phyloP scores from a whole-genome alignment of 2,888 invertebrate genomes.

The Penaeus monodon region DNA sequence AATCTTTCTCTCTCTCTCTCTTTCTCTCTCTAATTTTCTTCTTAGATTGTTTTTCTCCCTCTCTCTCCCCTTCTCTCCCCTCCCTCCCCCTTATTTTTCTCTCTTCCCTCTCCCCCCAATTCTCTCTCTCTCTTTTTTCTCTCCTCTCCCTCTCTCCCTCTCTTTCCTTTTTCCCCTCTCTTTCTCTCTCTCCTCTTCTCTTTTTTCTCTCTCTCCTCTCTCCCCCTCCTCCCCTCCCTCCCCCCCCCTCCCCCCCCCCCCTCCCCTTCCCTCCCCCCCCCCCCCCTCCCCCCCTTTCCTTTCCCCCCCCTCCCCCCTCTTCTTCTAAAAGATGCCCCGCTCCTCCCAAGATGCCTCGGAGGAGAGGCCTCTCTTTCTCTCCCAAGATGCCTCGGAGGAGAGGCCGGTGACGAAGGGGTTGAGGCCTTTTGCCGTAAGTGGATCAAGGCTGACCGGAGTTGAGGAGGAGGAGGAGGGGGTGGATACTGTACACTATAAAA shows the following conservation, averaged over 20 bases:
- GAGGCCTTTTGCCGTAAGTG: no score
- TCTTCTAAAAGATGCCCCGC: no score
- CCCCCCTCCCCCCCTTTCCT: neutral
- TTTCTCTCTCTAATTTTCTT: neutral
- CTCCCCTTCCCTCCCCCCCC: neutral
- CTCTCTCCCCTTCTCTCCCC: no score
- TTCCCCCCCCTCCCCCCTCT: neutral
- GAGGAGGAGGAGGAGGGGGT: no score
- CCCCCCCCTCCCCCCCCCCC: neutral
- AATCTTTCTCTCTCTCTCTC: neutral
- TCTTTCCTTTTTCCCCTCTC: neutral
- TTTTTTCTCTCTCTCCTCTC: fast-evolving
- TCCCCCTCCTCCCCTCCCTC: neutral
- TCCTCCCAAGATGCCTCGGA: no score
- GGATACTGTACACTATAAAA: no score
- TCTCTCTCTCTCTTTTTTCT: no score
- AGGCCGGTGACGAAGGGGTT: no score
- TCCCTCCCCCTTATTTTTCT: no score
- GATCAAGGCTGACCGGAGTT: no score
- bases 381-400: no score
- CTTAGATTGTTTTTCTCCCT: neutral
- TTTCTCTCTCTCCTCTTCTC: neutral
- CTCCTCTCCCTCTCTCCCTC: neutral
- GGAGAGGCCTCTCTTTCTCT: neutral
- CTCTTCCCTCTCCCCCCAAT: no score